phyloP scores from a whole-genome alignment of 2,797 vertebrate species.

The Ateles fusciceps region DNA sequence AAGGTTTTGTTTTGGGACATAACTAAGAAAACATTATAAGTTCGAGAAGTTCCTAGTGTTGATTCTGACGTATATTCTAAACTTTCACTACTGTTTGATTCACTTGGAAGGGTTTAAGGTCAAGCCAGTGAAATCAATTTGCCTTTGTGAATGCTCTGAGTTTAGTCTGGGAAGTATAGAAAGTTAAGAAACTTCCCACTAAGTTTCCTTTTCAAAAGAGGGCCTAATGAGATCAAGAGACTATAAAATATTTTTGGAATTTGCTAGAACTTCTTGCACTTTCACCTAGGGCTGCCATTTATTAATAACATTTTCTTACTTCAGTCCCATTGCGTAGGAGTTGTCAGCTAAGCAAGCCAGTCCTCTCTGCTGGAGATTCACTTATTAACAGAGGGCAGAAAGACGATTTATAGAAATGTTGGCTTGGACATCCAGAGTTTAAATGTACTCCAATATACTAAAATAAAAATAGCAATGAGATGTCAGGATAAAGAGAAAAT shows the following conservation, averaged over 20 bases:
- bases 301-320: not conserved
- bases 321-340: rapidly evolving
- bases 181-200: not conserved
- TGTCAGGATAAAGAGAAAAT: conserved; percentile 39
- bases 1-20: not conserved
- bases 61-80: not conserved
- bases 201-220: not conserved
- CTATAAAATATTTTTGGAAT: not conserved
- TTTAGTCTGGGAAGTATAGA: too few relatives aligned
- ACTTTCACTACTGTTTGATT: not conserved
- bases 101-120: not conserved
- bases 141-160: not conserved
- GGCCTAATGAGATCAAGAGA: not conserved
- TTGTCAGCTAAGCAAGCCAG: not conserved
- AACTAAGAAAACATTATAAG: not conserved
- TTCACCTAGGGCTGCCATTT: not conserved
- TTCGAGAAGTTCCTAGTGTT: not conserved
- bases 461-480: not conserved
- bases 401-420: not conserved
- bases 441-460: not conserved
- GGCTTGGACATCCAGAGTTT: not conserved
- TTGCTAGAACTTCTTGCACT: not conserved
- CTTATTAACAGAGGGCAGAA: not conserved
- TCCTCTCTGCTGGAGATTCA: not conserved
- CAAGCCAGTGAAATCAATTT: not conserved